Evolutionary conservation across 2,888 invertebrate species (phyloP).

Genomic region (Nebria salina): DNA sequence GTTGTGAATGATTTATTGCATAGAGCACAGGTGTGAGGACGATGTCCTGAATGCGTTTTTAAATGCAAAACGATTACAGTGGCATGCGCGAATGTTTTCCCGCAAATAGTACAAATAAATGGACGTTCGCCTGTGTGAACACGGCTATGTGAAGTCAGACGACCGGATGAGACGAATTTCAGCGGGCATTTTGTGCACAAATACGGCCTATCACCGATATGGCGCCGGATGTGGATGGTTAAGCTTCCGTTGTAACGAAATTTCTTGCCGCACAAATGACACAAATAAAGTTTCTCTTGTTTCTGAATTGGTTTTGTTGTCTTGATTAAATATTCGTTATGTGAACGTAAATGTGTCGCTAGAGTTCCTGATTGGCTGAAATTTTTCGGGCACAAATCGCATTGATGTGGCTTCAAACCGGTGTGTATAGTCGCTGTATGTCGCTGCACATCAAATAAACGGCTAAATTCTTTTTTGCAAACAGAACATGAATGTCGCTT

Average conservation of each 20-base stretch:
- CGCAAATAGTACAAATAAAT: slow-evolving; percentile 54
- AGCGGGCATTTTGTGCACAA: slow-evolving; percentile 54
- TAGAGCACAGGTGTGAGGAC: slow-evolving; percentile 53
- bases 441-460: slow-evolving; percentile 54
- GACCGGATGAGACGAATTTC: slow-evolving; percentile 56
- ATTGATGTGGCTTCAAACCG: slow-evolving; percentile 53
- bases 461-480: slow-evolving; percentile 48
- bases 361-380: slow-evolving; percentile 55
- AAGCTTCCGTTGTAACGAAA: slow-evolving; percentile 55
- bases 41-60: slow-evolving; percentile 53
- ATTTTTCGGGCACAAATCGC: slow-evolving; percentile 51
- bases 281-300: slow-evolving; percentile 52
- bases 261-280: slow-evolving; percentile 56
- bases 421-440: slow-evolving; percentile 55
- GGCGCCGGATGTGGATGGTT: slow-evolving; percentile 55
- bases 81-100: slow-evolving; percentile 49
- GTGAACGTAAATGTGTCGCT: slow-evolving; percentile 52
- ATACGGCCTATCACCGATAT: slow-evolving; percentile 55
- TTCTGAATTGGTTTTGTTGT: slow-evolving; percentile 15
- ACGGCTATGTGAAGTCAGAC: slow-evolving; percentile 54
- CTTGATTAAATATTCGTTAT: slow-evolving; percentile 48
- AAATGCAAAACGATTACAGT: slow-evolving; percentile 52
- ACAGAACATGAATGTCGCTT: slow-evolving; percentile 28
- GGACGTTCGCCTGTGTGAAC: slow-evolving; percentile 55
- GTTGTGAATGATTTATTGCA: slow-evolving; percentile 55